Base-by-base conservation (phyloP, 2,888 invertebrate species). In the Druceiella hillmani region DNA sequence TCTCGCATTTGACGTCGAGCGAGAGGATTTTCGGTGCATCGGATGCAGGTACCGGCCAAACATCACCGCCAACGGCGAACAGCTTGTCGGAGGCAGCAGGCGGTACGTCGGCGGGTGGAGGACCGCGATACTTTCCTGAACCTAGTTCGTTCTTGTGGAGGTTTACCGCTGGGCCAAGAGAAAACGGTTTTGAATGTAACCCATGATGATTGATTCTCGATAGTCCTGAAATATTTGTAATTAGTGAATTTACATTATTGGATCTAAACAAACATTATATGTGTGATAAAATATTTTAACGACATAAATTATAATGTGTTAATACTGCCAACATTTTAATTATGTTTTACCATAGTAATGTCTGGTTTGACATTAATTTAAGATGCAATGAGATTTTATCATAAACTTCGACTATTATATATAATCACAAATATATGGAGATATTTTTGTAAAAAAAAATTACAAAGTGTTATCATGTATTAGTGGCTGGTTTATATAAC, bases 1-100 rank as follows among this genome's bases (percentile, higher is more conserved):
- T 92, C 63, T 93, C 93, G 61, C 93, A 94, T 60, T 93, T 92
- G 0, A 93, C 93, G 53, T 94, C 93, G 7, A 93, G 67, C 1
- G 90, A 89, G 6, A 90, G 81, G 43, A 93, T 93, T 64, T 92
- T 91, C 0, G 93, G 92, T 89, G 91, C 91, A 52, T 93, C 92
- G 6, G 86, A 85, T 3, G 82, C 82, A 1, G 86, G 85, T 1
- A 83, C 81, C 1, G 90, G 87, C 91, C 91, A 91, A 6, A 86
- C 81, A 47, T 91, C 91, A 24, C 83, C 83, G 17, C 76, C 76
- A 20, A 69, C 69, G 24, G 66, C 68, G 56, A 74, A 76, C 10
- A 78, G 66, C 53, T 77, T 77, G 41, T 78, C 78, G 48, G 76
- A 76, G 14, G 77, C 76, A 17, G 76, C 75, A 35, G 71, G 58